Conservation (phyloP, 1,140 invertebrate species). For the Spodoptera litura region DNA sequence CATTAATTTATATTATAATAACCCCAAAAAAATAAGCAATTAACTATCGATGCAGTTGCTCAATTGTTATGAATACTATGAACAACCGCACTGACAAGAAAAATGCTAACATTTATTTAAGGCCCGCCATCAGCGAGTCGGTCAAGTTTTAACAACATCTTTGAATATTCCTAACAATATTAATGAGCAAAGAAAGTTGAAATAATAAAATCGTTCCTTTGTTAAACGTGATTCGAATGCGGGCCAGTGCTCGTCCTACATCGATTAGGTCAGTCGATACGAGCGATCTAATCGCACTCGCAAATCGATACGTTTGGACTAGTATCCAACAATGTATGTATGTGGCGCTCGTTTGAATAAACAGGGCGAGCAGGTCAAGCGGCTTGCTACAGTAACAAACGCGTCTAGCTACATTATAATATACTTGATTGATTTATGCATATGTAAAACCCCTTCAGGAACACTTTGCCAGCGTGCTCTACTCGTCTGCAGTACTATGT, state of each 20-base stretch:
- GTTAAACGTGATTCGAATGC: constrained; percentile 32
- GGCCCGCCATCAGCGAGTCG: too few species aligned
- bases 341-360: constrained; percentile 28
- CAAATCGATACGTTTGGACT: constrained; percentile 37
- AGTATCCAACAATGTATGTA: constrained; percentile 34
- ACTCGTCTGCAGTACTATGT: too few species aligned
- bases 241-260: constrained; percentile 10
- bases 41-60: too few species aligned
- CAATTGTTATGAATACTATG: too few species aligned
- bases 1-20: too few species aligned
- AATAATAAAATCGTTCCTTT: constrained; percentile 23
- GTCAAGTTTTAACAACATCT: not conserved
- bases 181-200: constrained; percentile 21
- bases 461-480: too few species aligned
- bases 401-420: not conserved
- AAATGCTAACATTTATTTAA: too few species aligned
- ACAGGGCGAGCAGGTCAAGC: constrained; percentile 6
- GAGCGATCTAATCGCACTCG: constrained; percentile 35
- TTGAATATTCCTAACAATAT: constrained; percentile 3
- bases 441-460: not conserved
- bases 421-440: not conserved
- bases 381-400: constrained; percentile 1
- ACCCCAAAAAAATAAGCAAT: too few species aligned
- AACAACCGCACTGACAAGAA: too few species aligned
- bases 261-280: constrained; percentile 33